Evolutionary conservation across 2,797 vertebrate genomes (phyloP).

Genomic region (Thamnophis elegans): DNA sequence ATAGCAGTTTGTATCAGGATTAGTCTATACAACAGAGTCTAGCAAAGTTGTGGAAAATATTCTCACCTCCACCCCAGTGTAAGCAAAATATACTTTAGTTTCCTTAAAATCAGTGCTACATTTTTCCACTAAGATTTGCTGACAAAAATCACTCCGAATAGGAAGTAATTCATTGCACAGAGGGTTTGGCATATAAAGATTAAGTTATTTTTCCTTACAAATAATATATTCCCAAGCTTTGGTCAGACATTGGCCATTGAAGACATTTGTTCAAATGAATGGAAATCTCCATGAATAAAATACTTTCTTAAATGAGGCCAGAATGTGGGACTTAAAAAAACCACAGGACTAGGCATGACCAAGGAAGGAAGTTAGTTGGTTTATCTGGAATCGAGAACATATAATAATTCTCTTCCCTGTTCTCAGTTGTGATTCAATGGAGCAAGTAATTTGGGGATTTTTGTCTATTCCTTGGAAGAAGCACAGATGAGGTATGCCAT

Average conservation of each 20-base stretch:
- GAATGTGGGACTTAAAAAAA: constrained; percentile 31
- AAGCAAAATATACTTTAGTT: neutral
- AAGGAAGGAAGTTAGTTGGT: constrained; percentile 66
- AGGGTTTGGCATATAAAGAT: neutral
- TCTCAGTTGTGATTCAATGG: constrained; percentile 18
- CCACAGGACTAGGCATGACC: constrained; percentile 52
- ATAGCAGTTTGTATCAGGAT: neutral
- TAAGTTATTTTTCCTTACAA: constrained; percentile 54
- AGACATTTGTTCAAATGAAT: constrained; percentile 7
- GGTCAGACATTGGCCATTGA: constrained; percentile 5
- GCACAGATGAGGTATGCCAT: neutral
- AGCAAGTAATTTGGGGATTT: constrained; percentile 23
- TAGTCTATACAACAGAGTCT: neutral
- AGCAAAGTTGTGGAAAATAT: neutral
- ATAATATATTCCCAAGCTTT: constrained; percentile 27
- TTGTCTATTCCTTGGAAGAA: constrained; percentile 22
- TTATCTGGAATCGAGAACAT: constrained; percentile 62
- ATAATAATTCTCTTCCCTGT: constrained; percentile 66
- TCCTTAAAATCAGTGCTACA: neutral
- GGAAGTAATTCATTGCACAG: constrained; percentile 55
- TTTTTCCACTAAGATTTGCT: constrained; percentile 25
- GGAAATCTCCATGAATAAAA: constrained; percentile 49
- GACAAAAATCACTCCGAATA: constrained; percentile 43
- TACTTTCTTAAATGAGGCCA: constrained; percentile 38
- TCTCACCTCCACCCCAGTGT: too few relatives aligned